Evolutionary conservation across 92 coral and sea anemone species (phyloP).

Genomic region (Paramuricea clavata): DNA sequence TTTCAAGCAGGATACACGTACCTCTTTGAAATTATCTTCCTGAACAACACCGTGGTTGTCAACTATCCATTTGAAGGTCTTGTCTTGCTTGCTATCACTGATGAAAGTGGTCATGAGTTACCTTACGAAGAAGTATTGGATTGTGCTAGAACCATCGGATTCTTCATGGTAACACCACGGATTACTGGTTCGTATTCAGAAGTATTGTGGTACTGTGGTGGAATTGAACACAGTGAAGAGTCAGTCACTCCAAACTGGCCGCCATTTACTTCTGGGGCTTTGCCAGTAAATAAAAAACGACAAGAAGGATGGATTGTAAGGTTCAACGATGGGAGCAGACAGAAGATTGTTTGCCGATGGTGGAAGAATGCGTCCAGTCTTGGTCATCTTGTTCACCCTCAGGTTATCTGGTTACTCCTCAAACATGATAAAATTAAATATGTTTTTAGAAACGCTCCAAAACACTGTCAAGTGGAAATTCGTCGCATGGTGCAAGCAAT

Average conservation of each 20-base stretch:
- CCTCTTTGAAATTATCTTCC: conserved; percentile 15
- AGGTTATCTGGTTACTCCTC: conserved; percentile 3
- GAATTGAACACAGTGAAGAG: not conserved
- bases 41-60: not conserved
- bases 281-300: conserved; percentile 1
- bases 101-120: conserved; percentile 9
- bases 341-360: conserved; percentile 21
- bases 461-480: conserved; percentile 9
- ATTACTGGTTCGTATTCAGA: conserved; percentile 23
- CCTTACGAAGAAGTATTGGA: not conserved
- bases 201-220: conserved; percentile 26
- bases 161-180: conserved; percentile 31
- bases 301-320: conserved; percentile 44
- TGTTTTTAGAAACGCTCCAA: not conserved
- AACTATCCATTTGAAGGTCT: conserved; percentile 23
- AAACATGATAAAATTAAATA: not conserved
- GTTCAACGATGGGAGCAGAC: conserved; percentile 26
- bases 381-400: conserved; percentile 12
- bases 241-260: not conserved
- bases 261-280: not conserved
- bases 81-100: conserved; percentile 32
- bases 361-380: not conserved
- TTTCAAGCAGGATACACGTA: conserved; percentile 13
- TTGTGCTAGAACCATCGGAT: conserved; percentile 7
- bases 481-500: not conserved